A percentile compares a stretch with the other conserved stretches of the same genome.
These are phyloP conservation scores for Caenorhabditis sp. DNA, from an alignment of 2,888 invertebrate species.

Conservation along the genomic window DNA sequence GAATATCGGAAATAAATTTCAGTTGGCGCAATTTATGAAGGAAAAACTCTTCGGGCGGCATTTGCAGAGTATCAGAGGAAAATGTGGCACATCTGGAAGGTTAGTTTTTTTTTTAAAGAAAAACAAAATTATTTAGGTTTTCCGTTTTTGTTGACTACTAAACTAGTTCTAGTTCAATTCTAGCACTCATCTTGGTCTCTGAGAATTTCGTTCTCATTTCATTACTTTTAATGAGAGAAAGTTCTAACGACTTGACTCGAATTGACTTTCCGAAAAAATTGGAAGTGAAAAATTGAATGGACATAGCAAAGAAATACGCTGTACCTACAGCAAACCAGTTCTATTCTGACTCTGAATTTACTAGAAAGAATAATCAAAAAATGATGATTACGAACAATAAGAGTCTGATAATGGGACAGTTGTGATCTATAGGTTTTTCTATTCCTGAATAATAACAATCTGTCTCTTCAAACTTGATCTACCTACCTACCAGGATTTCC, in stretches of 20 bases:
- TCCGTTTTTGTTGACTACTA: too few relatives aligned
- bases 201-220: neutral
- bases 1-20: conserved; percentile 14
- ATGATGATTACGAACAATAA: conserved; percentile 26
- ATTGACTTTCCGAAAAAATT: conserved; percentile 3
- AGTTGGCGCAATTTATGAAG: conserved; percentile 65
- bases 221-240: neutral
- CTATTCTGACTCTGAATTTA: neutral
- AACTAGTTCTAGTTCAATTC: conserved; percentile 5
- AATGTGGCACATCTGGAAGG: conserved; percentile 71
- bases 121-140: too few relatives aligned
- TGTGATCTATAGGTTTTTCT: conserved; percentile 11
- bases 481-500: conserved; percentile 50
- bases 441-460: conserved; percentile 9
- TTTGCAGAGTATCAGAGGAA: conserved; percentile 61
- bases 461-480: conserved; percentile 46
- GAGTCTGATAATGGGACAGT: conserved; percentile 40
- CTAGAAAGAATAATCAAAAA: conserved; percentile 19
- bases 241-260: neutral
- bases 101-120: conserved; percentile 5
- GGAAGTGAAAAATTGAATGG: conserved; percentile 3
- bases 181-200: neutral
- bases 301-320: neutral
- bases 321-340: neutral
- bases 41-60: conserved; percentile 50